These are phyloP conservation scores for Cephus sareptanus DNA, from an alignment of 2,888 invertebrate species.

Conservation along the genomic window DNA sequence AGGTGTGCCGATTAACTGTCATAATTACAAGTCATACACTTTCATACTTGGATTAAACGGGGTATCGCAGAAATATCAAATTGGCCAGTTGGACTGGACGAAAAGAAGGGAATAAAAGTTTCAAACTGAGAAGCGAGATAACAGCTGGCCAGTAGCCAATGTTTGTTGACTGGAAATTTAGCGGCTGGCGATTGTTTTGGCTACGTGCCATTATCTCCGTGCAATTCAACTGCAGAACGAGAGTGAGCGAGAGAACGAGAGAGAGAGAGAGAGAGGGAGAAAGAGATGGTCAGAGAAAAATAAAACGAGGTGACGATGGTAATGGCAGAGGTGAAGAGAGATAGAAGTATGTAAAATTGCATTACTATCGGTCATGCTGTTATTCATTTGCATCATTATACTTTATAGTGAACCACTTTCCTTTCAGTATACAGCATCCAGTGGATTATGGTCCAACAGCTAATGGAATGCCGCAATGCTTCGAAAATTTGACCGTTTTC, in stretches of 20 bases:
- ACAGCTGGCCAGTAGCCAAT: conserved; percentile 54
- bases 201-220: conserved; percentile 55
- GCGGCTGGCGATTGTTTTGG: conserved; percentile 61
- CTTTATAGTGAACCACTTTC: conserved; percentile 11
- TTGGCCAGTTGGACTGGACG: neutral
- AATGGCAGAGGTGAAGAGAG: conserved; percentile 11
- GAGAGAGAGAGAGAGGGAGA: conserved; percentile 11
- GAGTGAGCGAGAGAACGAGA: conserved; percentile 10
- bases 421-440: neutral
- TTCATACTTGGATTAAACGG: neutral
- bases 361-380: conserved; percentile 33
- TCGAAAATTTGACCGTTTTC: conserved; percentile 11
- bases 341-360: conserved; percentile 31
- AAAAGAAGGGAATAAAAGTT: conserved; percentile 40
- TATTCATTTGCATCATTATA: conserved; percentile 42
- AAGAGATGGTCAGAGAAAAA: neutral
- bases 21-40: neutral
- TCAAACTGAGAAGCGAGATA: conserved; percentile 32
- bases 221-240: conserved; percentile 14
- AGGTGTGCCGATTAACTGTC: neutral
- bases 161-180: conserved; percentile 64
- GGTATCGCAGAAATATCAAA: conserved; percentile 9
- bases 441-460: neutral
- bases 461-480: neutral
- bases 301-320: neutral